Conservation (phyloP, 2,113 vertebrate genomes). For the Rostratula benghalensis region DNA sequence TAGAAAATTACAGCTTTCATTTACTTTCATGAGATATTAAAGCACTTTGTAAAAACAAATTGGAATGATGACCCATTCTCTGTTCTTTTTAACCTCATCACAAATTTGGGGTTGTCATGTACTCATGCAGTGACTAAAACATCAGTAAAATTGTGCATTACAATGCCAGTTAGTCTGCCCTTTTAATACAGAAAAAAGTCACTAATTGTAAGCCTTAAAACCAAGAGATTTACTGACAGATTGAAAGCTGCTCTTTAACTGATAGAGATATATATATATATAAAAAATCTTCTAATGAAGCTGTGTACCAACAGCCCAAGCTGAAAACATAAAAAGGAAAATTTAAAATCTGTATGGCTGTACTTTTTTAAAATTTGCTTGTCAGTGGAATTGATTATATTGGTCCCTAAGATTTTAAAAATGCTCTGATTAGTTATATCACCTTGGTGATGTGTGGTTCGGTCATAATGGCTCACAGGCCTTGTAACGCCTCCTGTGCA, state of each 20-base stretch:
- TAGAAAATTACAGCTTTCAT: not conserved
- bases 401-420: not conserved
- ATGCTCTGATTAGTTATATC: not conserved
- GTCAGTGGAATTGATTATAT: not conserved
- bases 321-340: not conserved
- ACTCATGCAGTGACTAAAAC: constrained; percentile 9
- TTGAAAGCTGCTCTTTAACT: not conserved
- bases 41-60: not conserved
- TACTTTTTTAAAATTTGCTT: not conserved
- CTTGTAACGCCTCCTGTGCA: not conserved
- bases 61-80: not conserved
- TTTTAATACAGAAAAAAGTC: not conserved
- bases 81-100: not conserved
- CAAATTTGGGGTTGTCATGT: not conserved
- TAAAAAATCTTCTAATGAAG: not conserved
- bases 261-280: not conserved
- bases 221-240: not conserved
- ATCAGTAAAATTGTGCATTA: not conserved
- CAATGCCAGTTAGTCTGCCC: not conserved
- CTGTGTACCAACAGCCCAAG: not conserved
- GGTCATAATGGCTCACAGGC: not conserved
- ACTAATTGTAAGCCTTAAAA: not conserved
- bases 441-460: not conserved
- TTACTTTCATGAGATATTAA: not conserved
- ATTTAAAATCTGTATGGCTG: not conserved